Evolutionary conservation across 2,113 vertebrate genomes (phyloP).

Genomic region (Ploceus nigricollis): DNA sequence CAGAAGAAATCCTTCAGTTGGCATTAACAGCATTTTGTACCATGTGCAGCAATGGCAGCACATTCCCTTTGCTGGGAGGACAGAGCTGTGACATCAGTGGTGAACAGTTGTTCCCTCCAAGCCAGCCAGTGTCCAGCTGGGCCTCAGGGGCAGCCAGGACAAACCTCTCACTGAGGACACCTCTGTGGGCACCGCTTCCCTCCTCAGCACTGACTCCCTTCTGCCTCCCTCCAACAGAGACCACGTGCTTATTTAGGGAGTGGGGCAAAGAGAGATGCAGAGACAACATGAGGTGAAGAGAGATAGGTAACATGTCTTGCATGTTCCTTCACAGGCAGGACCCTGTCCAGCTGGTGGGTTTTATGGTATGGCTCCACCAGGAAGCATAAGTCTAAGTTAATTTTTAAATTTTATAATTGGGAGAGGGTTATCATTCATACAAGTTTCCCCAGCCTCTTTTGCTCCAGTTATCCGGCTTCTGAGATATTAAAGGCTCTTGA

Average conservation of each 20-base stretch:
- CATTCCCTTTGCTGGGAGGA: neutral
- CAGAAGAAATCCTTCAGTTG: neutral
- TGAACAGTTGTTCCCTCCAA: fast-evolving
- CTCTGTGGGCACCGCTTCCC: fast-evolving
- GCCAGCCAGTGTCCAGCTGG: neutral
- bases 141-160: neutral
- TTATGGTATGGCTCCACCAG: neutral
- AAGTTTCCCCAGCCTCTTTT: neutral
- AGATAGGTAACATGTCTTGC: fast-evolving
- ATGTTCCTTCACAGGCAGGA: neutral
- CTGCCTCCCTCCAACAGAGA: neutral
- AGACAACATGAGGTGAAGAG: neutral
- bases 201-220: neutral
- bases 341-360: neutral
- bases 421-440: neutral
- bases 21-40: neutral
- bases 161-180: neutral
- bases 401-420: neutral
- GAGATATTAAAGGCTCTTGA: neutral
- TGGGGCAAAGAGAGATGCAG: neutral
- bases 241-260: fast-evolving
- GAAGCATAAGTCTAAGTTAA: neutral
- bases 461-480: neutral
- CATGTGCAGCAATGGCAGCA: fast-evolving
- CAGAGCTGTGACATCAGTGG: fast-evolving